Percentiles rank a stretch among this genome's conserved stretches.
phyloP scores from a whole-genome alignment of 1,140 invertebrate species.

The Rhagoletis zephyria region DNA sequence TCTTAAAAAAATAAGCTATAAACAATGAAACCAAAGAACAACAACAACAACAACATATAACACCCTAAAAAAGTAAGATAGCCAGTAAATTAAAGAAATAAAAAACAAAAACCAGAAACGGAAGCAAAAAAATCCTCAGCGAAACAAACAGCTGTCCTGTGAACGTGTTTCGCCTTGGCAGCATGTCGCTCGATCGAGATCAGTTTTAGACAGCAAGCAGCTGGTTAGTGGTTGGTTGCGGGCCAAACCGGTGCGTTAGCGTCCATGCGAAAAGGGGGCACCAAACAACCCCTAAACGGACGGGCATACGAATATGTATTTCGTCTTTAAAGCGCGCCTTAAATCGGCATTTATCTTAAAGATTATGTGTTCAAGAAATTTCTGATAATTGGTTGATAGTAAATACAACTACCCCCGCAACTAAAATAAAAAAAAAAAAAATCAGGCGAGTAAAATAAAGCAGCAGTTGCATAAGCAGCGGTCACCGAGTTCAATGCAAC shows the following conservation, averaged over 20 bases:
- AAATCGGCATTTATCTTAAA: slow-evolving; percentile 12
- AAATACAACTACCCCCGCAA: neutral
- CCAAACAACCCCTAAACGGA: neutral
- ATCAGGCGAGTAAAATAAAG: no score
- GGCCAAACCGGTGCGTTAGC: neutral
- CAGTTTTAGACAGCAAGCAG: neutral
- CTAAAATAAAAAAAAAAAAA: neutral
- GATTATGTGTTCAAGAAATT: slow-evolving; percentile 14
- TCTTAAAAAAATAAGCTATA: no score
- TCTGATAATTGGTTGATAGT: neutral
- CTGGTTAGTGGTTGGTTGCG: neutral
- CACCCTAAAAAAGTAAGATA: neutral
- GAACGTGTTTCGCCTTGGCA: neutral
- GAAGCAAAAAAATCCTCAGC: neutral
- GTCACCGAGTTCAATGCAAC: no score
- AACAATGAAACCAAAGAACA: neutral
- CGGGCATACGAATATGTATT: no score
- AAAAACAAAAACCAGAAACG: neutral
- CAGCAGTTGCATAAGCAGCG: no score
- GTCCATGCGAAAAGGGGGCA: neutral
- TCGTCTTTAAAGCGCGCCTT: neutral
- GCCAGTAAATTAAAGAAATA: neutral
- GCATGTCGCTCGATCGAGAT: neutral
- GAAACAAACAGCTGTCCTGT: slow-evolving; percentile 2
- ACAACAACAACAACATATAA: neutral